Evolutionary conservation across 2,113 vertebrate genomes (phyloP).

Genomic region (Garra rufa): DNA sequence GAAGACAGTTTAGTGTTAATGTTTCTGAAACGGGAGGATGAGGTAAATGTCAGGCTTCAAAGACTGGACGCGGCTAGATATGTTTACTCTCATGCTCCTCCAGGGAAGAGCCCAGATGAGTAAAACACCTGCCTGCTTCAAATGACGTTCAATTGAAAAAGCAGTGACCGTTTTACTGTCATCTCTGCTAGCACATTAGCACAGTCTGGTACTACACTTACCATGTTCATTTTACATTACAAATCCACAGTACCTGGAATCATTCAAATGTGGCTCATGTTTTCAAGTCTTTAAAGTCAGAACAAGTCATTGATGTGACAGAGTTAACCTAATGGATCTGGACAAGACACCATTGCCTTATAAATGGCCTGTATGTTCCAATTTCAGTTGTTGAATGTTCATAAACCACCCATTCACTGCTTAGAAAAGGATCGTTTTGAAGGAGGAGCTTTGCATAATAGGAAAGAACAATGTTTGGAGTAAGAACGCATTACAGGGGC

Average conservation of each 20-base stretch:
- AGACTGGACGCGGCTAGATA: slow-evolving; percentile 43
- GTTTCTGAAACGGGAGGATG: slow-evolving; percentile 46
- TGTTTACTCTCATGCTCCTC: slow-evolving; percentile 46
- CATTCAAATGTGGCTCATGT: neutral
- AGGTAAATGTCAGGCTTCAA: slow-evolving; percentile 47
- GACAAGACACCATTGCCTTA: neutral
- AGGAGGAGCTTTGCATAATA: neutral
- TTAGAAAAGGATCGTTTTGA: too few relatives aligned
- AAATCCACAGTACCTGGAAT: neutral
- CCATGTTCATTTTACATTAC: neutral
- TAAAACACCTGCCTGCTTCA: slow-evolving; percentile 42
- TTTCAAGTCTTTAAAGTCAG: neutral
- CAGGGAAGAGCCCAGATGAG: slow-evolving; percentile 41
- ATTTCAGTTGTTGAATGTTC: too few relatives aligned
- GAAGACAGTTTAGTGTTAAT: slow-evolving; percentile 28
- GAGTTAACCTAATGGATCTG: neutral
- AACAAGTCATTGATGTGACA: neutral
- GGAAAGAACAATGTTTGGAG: neutral
- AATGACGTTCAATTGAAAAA: slow-evolving; percentile 31
- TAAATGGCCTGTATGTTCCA: neutral
- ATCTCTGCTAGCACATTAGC: slow-evolving; percentile 11
- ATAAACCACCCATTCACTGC: too few relatives aligned
- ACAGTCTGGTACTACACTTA: neutral
- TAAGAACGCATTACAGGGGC: neutral
- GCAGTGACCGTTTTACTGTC: slow-evolving; percentile 22